Base-by-base conservation (phyloP, 2,888 invertebrate genomes). In the Acanthosepion esculentum region DNA sequence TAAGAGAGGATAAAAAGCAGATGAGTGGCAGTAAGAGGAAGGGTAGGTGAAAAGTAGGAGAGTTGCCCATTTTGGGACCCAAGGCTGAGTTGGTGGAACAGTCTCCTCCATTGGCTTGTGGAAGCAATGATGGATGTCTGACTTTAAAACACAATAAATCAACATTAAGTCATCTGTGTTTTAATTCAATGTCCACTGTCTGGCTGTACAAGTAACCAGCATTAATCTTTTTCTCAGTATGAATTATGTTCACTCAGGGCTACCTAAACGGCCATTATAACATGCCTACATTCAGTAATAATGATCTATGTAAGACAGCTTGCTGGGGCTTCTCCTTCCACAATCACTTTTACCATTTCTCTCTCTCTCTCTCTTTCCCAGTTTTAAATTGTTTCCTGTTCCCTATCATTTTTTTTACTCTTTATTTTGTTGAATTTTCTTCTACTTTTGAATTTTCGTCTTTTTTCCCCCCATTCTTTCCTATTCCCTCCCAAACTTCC, bases 51-150 rank as follows among this genome's bases (percentile, higher is more conserved):
- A 78, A n/a, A 78, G n/a, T 12, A 78, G 78, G 78, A 15, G 15
- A n/a, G 78, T 78, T n/a, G 78, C 78, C n/a, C 78, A n/a, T 78
- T 78, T 78, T 78, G 78, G 78, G 78, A 78, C 78, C n/a, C 78
- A n/a, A 78, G n/a, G n/a, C 78, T n/a, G n/a, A 78, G n/a, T 78
- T 78, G 78, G 78, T 78, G 78, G 78, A 78, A 78, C 78, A 78
- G 78, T 78, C 78, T 78, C 78, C n/a, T 78, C 78, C 78, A 78
- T 78, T 78, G 78, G 78, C 78, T 78, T 78, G 78, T 78, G 78
- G 78, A 78, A 10, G 78, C 78, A 78, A n/a, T 78, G 78, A 78
- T 78, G 78, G 78, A 78, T 78, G 78, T 78, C 78, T n/a, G 78
- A 78, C 78, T 78, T 78, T 78, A 78, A 78, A 78, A 78, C 78